Evolutionary conservation across 1,140 invertebrate genomes (phyloP), one percentile per base, ranked within the genome.

Genomic region (Drosophila ironensis): DNA sequence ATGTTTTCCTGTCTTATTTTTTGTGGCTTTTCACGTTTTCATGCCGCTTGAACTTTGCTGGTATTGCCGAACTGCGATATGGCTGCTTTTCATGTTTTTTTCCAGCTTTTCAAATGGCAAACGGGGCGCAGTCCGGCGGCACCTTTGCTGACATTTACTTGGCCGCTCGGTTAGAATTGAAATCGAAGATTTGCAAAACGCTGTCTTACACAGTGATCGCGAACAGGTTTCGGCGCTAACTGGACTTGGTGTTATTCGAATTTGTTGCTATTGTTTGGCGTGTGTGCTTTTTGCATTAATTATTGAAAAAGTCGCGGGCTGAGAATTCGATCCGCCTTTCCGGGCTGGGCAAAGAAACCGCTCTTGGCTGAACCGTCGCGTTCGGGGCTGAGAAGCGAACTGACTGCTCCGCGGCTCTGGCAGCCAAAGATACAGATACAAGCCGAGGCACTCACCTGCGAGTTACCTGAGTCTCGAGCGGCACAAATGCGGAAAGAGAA

Each of bases 131-230:
- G 59, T 66, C 40, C 63, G 46, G 52, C 42, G 37, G 50, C 41
- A 56, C 56, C 45, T 57, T 56, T 40, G 46, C 66, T 86, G 80
- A 73, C 78, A 84, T 84, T 86, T 84, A 69, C 56, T 78, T 67
- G 42, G 50, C 46, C 52, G 50, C 72, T 81, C 63, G 53, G 28
- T 42, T 66, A 53, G 48, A 61, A 54, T 35, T 60, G 12, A 48
- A 53, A 45, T 41, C 57, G 41, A 40, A 14, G 30, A 30, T 9
- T 30, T 25, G 30, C 48, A 42, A 47, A 69, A 59, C 59, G 20
- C 14, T 20, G 19, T 38, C 78, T 82, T 82, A 84, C 78, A 71
- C 78, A 71, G 68, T 84, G 68, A 42, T 72, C 46, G 20, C 54
- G 52, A 86, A 78, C 78, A 59, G 80, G 80, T 84, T 86, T 61